Evolutionary conservation across 2,113 vertebrate genomes (phyloP).

Genomic region (Xyrauchen texanus): DNA sequence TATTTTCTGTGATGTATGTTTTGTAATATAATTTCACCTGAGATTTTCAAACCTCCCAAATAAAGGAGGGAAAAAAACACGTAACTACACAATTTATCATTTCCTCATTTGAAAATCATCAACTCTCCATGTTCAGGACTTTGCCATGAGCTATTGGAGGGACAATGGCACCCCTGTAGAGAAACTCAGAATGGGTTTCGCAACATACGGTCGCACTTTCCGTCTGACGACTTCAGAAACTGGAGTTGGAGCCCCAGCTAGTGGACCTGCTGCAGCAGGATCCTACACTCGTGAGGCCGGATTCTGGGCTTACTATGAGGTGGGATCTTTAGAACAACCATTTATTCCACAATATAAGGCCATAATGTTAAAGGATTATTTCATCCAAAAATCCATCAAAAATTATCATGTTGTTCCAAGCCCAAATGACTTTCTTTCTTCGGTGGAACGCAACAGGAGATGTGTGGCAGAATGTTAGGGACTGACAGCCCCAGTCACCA

Average conservation of each 20-base stretch:
- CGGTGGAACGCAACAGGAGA: no score
- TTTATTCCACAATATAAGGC: background rate
- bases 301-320: slow-evolving; percentile 85
- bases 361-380: background rate
- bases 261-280: slow-evolving; percentile 75
- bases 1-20: no score
- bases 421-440: no score
- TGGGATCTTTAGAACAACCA: slow-evolving; percentile 44
- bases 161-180: slow-evolving; percentile 75
- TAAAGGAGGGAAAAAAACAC: background rate
- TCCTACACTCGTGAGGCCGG: slow-evolving; percentile 78
- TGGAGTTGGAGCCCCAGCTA: slow-evolving; percentile 67
- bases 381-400: no score
- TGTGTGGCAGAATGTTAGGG: no score
- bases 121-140: slow-evolving; percentile 66
- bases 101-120: background rate
- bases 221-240: slow-evolving; percentile 62
- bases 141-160: slow-evolving; percentile 81
- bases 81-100: background rate
- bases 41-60: background rate
- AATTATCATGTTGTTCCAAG: no score
- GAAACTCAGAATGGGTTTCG: slow-evolving; percentile 82
- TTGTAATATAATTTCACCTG: background rate
- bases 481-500: no score
- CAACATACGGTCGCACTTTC: slow-evolving; percentile 82